Base-by-base conservation (phyloP, 23 tunicate genomes). In the Aplidium turbinatum region DNA sequence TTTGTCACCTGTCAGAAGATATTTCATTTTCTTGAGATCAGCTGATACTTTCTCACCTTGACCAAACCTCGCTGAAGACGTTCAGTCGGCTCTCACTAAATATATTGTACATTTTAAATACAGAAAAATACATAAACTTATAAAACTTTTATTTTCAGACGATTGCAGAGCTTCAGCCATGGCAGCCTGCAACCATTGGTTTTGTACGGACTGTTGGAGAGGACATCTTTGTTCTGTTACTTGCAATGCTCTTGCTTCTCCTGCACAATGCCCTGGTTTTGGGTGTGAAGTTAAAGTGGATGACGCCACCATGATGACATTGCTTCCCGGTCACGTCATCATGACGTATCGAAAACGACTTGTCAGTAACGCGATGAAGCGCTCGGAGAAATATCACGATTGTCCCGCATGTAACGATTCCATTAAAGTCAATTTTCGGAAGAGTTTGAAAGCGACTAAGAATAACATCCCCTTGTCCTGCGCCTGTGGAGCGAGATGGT, bases 131-230 rank as follows among this genome's bases (percentile, higher is more conserved):
- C n/a, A n/a, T n/a, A 42, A 42, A 42, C 13, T 42, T 42, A 9
- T 9, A 42, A 9, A 42, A 42, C 48, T 42, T 9, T 9, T 9
- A 42, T 60, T 27, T 31, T 26, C 31, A 29, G 30, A 16, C 35
- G 73, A 38, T 7, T 66, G 4, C 28, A 28, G 3, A 38, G 78
- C 53, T 1, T 57, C 25, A 1, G 86, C 86, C n/a, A 13, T 81
- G 56, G 58, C 24, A 5, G 35, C 56, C n/a, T 81, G 86, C 78
- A 39, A 55, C 29, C 86, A 81, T 50, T 81, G 78, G 78, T 81
- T 81, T 27, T 81, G 86, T 39, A 9, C 4, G 19, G 71, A 60
- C 9, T 81, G 86, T 39, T 81, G 86, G 86, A 51, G 58, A 2
- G 62, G 42, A 26, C 86, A 81, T 28, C 13, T 71, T 4, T 16